Base-by-base conservation (phyloP, 2,797 vertebrate species). In the Hyperoplus lanceolatus region DNA sequence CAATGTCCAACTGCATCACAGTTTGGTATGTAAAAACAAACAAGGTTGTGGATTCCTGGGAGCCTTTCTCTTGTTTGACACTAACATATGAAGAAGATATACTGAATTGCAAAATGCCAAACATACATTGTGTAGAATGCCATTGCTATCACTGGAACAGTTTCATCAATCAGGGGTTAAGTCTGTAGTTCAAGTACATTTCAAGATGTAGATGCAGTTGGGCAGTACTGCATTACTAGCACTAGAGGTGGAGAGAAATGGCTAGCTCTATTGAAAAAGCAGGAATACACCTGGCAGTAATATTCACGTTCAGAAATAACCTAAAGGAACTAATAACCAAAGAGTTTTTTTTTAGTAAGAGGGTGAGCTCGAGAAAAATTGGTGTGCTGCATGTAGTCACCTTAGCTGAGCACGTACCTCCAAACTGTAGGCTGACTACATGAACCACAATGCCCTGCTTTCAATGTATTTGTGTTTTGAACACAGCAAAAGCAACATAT, bases 1-100 rank as follows among this genome's bases (percentile, higher is more conserved):
- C n/a, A 5, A 77, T 73, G 55, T 84, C 67, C 38, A 51, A 61
- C 49, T 64, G 73, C 82, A 80, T 90, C 70, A 74, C 68, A 64
- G 66, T 77, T 73, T 73, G 83, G 80, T 80, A 84, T 84, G 77
- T 64, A 75, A 77, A 55, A 70, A 82, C 74, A 88, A 90, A 88
- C 77, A 45, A 87, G 67, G 64, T 59, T 75, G 45, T 36, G 51
- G 66, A 81, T 80, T 78, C 82, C 50, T 56, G 45, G 46, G 21
- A 43, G 57, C 21, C 49, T 51, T 46, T 60, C 45, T 77, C 50
- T 29, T 70, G 58, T 62, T 75, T 50, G 45, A 42, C 55, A 29
- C 66, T 15, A 18, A 38, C 59, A 69, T 54, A 38, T 59, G 69
- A 55, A 79, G 36, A 66, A 55, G 39, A 69, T 58, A 43, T 21